Percentiles rank a stretch among this genome's conserved stretches.
Conservation (phyloP, 2,113 vertebrate species). For the Pteronura brasiliensis region DNA sequence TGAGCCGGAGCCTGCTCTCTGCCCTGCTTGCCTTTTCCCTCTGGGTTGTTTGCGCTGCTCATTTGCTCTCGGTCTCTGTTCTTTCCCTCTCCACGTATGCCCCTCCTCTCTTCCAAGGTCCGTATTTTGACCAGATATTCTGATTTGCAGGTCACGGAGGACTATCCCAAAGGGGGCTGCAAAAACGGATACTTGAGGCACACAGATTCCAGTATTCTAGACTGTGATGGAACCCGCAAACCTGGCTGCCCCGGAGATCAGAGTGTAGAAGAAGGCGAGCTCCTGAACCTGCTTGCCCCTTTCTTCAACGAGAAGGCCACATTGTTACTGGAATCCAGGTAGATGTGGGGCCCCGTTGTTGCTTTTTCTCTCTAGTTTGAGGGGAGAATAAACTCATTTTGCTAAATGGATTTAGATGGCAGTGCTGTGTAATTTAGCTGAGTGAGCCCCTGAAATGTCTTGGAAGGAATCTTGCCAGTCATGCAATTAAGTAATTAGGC, state of each 20-base stretch:
- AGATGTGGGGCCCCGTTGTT: conserved; percentile 42
- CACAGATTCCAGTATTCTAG: conserved; percentile 58
- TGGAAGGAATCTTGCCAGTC: conserved; percentile 77
- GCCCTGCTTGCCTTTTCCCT: neutral
- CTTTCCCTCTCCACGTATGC: neutral
- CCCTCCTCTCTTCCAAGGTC: neutral
- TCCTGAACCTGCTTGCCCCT: conserved; percentile 65
- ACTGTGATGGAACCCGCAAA: conserved; percentile 34
- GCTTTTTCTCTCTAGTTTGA: conserved; percentile 60
- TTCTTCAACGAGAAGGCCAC: conserved; percentile 82
- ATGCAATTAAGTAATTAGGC: conserved; percentile 81
- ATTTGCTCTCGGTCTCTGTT: neutral
- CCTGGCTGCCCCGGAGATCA: conserved; percentile 34
- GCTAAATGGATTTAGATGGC: conserved; percentile 77
- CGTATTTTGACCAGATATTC: neutral
- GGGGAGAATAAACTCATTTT: conserved; percentile 72
- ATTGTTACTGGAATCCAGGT: conserved; percentile 86
- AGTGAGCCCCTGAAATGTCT: conserved; percentile 77
- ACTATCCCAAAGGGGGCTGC: conserved; percentile 67
- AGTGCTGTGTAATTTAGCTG: conserved; percentile 76
- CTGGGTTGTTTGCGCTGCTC: neutral
- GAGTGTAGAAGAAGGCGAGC: conserved; percentile 55
- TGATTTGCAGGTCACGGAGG: conserved; percentile 55
- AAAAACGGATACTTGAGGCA: conserved; percentile 72
- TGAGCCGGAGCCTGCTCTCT: accelerated